A percentile compares a stretch with the other conserved stretches of the same genome.
phyloP scores from a whole-genome alignment of 2,888 invertebrate genomes.

The Drosophila emarginata region DNA sequence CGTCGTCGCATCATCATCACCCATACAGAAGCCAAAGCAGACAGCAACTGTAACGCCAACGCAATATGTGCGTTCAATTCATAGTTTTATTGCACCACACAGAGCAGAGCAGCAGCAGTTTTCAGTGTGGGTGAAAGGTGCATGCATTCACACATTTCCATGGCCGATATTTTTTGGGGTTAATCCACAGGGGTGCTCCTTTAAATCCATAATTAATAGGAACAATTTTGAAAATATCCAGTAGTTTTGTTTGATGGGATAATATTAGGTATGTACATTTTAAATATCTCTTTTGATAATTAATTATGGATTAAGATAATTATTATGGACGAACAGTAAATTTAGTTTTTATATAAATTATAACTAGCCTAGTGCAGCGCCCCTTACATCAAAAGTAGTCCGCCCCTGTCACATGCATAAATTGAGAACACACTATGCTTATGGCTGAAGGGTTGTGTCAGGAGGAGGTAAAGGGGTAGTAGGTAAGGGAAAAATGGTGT shows the following conservation, averaged over 20 bases:
- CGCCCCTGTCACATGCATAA: neutral
- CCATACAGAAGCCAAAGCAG: slow-evolving; percentile 29
- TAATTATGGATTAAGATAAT: too few relatives aligned
- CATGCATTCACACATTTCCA: neutral
- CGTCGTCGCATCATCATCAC: slow-evolving; percentile 16
- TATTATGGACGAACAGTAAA: too few relatives aligned
- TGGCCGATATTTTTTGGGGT: neutral
- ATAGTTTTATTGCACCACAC: slow-evolving; percentile 70
- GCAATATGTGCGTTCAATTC: slow-evolving; percentile 66
- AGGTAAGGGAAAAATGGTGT: neutral
- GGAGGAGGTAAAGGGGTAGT: neutral
- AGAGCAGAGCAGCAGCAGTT: slow-evolving; percentile 49
- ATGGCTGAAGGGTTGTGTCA: neutral
- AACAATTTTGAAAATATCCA: too few relatives aligned
- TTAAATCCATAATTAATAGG: too few relatives aligned
- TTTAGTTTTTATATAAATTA: too few relatives aligned
- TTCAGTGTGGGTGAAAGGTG: neutral
- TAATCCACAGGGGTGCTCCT: too few relatives aligned
- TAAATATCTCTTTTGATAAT: too few relatives aligned
- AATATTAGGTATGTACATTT: too few relatives aligned
- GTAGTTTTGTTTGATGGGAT: too few relatives aligned
- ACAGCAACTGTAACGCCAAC: slow-evolving; percentile 27
- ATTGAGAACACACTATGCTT: neutral
- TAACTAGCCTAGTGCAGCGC: too few relatives aligned
- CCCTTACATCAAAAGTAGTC: neutral